These are phyloP conservation scores for Ginglymostoma cirratum DNA, from an alignment of 2,113 vertebrate species.

Conservation along the genomic window DNA sequence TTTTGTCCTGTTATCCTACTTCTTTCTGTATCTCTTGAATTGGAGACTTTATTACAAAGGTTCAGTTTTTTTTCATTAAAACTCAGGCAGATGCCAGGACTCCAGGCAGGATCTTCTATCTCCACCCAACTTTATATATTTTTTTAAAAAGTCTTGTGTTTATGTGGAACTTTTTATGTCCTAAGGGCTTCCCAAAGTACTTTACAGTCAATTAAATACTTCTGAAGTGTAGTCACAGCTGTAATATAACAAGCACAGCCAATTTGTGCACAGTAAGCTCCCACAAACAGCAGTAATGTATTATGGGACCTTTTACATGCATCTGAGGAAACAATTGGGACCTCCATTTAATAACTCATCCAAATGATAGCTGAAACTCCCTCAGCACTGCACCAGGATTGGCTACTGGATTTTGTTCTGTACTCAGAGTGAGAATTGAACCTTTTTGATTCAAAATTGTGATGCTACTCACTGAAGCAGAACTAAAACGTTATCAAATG, in stretches of 20 bases:
- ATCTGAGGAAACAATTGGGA: not conserved
- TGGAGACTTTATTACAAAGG: conserved; percentile 10
- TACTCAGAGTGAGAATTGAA: too few relatives aligned
- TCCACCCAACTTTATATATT: not conserved
- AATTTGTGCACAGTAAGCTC: not conserved
- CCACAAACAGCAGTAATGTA: not conserved
- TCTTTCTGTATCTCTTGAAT: not conserved
- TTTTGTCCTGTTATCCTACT: not conserved
- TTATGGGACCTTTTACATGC: not conserved
- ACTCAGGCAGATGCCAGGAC: not conserved
- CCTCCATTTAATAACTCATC: not conserved
- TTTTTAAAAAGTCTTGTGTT: not conserved
- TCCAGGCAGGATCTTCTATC: not conserved
- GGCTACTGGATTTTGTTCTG: not conserved
- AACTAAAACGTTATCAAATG: not conserved
- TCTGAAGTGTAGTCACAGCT: not conserved
- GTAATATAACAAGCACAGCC: not conserved
- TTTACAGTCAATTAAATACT: not conserved
- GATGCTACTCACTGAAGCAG: not conserved
- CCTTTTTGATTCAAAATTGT: not conserved
- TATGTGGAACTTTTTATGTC: not conserved
- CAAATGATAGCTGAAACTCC: not conserved
- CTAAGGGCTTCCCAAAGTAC: not conserved
- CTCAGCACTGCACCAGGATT: not conserved
- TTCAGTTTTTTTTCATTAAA: not conserved